phyloP scores from a whole-genome alignment of 2,888 invertebrate genomes.

The Machimus atricapillus region DNA sequence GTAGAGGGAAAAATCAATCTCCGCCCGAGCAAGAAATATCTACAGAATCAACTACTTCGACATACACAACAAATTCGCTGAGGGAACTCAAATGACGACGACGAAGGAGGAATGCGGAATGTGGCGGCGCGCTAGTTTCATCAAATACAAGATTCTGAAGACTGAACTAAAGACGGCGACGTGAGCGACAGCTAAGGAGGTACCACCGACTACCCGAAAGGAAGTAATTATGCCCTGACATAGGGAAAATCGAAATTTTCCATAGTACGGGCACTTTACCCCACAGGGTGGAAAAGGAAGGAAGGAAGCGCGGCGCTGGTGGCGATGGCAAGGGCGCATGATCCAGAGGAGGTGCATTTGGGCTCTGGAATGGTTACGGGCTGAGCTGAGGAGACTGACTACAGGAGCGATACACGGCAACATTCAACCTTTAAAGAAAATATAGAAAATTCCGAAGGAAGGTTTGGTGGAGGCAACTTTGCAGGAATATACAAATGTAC shows the following conservation, averaged over 20 bases:
- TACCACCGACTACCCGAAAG: not conserved
- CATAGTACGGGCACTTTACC: not conserved
- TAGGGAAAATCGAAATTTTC: constrained; percentile 33
- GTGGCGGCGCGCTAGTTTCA: not conserved
- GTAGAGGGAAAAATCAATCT: constrained; percentile 13
- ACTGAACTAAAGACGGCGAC: not conserved
- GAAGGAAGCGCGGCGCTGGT: not conserved
- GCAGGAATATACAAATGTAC: not conserved
- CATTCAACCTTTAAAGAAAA: not conserved
- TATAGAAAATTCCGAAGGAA: not conserved
- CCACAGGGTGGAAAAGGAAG: not conserved
- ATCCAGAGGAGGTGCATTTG: not conserved
- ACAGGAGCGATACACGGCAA: not conserved
- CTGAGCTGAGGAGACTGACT: not conserved
- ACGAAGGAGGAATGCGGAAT: not conserved
- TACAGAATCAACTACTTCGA: not conserved
- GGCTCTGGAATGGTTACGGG: not conserved
- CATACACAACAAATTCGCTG: not conserved
- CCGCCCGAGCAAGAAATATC: not conserved
- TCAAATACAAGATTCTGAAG: not conserved
- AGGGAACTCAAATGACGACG: not conserved
- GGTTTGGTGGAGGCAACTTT: not conserved
- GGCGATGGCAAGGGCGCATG: not conserved
- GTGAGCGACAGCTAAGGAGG: not conserved
- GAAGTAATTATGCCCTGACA: not conserved